A percentile compares a stretch with the other conserved stretches of the same genome.
Conservation (phyloP, 2,888 invertebrate species). For the Lochmaea capreae region DNA sequence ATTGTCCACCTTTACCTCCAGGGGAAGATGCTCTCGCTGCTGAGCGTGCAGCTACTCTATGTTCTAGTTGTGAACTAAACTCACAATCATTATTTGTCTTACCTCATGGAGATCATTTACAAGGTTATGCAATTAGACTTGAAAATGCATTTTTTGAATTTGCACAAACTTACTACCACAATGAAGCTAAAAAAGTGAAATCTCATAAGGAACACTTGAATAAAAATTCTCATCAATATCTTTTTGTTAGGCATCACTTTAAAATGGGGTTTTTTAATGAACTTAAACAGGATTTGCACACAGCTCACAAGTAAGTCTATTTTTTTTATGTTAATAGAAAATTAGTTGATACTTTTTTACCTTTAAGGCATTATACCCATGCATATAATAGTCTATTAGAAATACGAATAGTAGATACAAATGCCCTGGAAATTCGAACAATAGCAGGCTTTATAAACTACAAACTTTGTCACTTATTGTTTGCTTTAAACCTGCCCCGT, state of each 20-base stretch:
- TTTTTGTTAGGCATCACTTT: conserved; percentile 96
- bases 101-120: conserved; percentile 89
- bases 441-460: conserved; percentile 96
- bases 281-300: conserved; percentile 87
- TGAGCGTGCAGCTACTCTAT: conserved; percentile 91
- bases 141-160: conserved; percentile 95
- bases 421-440: conserved; percentile 92
- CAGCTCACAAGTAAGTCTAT: conserved; percentile 78
- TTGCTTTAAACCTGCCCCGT: conserved; percentile 87
- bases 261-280: conserved; percentile 97
- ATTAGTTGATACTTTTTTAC: not conserved
- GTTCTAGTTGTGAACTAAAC: conserved; percentile 90
- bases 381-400: conserved; percentile 93
- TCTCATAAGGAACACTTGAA: conserved; percentile 91
- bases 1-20: conserved; percentile 79
- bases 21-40: conserved; percentile 88
- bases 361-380: conserved; percentile 80
- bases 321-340: conserved; percentile 10
- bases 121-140: conserved; percentile 78
- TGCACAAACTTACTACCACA: conserved; percentile 91
- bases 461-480: conserved; percentile 92
- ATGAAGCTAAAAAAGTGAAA: conserved; percentile 87
- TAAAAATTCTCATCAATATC: conserved; percentile 89
- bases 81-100: conserved; percentile 90
- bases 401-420: conserved; percentile 88